Evolutionary conservation across 2,888 invertebrate species (phyloP), one percentile per base, ranked within the genome.

Genomic region (Cosmorhoe ocellata): DNA sequence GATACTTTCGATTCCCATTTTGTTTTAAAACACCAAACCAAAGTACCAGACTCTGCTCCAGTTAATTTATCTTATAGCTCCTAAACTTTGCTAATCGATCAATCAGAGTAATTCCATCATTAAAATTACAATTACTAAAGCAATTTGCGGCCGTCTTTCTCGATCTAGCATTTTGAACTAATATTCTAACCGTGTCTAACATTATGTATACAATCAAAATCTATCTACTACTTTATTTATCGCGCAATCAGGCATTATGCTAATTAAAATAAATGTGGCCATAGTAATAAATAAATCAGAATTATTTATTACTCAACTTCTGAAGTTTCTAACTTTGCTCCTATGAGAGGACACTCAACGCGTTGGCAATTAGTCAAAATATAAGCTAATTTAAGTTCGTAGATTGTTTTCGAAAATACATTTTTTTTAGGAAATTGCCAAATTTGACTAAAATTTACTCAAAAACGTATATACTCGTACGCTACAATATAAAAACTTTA

Each of bases 291-390:
- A 33, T 43, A 24, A 39, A 43, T 43, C 13, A 22, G n/a, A 12
- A 33, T 31, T 48, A 37, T 48, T 48, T 48, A 37, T 48, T 14
- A 36, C 24, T 27, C 22, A 33, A 41, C 32, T 51, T 40, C 12
- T 6, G 13, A 34, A 40, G 40, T 30, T 39, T 2, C 28, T 11
- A 46, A 51, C 44, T 51, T 46, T 38, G 27, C 22, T 32, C 45
- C 14, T 12, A 45, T 41, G 41, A 39, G 46, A 39, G 24, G 36
- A 31, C 27, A 34, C 39, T 44, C 24, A 31, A 37, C 45, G 39
- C 36, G 44, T 46, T 37, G 22, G 34, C 24, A 50, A 44, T 50
- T 34, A 22, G 1, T 12, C 33, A 27, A 40, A 52, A 38, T 45
- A 44, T 40, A 42, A 33, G 28, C 34, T 40, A 34, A 47, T 47